Evolutionary conservation across 2,797 vertebrate genomes (phyloP).

Genomic region (Tympanoctomys barrerae): DNA sequence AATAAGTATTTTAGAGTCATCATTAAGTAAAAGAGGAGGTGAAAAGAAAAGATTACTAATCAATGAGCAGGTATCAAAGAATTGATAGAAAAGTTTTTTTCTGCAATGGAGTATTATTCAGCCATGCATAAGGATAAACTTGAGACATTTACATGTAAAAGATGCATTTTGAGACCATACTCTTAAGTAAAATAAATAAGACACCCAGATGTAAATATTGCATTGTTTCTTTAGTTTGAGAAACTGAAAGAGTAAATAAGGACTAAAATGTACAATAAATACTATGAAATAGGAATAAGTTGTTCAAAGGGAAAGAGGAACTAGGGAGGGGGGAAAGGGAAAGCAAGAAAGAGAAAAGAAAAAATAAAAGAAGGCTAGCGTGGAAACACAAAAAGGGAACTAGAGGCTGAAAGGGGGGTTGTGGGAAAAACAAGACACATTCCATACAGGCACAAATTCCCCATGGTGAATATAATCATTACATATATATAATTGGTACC

Average conservation of each 20-base stretch:
- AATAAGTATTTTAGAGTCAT: not conserved
- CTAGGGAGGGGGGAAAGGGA: not conserved
- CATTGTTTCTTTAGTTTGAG: not conserved
- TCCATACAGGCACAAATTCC: not conserved
- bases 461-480: not conserved
- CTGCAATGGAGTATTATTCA: not conserved
- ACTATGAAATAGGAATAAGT: not conserved
- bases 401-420: not conserved
- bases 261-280: not conserved
- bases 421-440: not conserved
- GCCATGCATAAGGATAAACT: not conserved
- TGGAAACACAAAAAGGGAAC: not conserved
- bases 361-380: not conserved
- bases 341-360: not conserved
- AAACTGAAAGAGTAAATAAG: not conserved
- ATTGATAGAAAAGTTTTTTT: not conserved
- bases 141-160: not conserved
- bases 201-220: not conserved
- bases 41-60: slow-evolving; percentile 13
- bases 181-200: not conserved
- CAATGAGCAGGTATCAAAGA: not conserved
- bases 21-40: not conserved
- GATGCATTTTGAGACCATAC: not conserved
- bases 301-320: not conserved
- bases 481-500: not conserved